Evolutionary conservation across 1,140 invertebrate genomes (phyloP).

Genomic region (Cheumatopsyche charites): DNA sequence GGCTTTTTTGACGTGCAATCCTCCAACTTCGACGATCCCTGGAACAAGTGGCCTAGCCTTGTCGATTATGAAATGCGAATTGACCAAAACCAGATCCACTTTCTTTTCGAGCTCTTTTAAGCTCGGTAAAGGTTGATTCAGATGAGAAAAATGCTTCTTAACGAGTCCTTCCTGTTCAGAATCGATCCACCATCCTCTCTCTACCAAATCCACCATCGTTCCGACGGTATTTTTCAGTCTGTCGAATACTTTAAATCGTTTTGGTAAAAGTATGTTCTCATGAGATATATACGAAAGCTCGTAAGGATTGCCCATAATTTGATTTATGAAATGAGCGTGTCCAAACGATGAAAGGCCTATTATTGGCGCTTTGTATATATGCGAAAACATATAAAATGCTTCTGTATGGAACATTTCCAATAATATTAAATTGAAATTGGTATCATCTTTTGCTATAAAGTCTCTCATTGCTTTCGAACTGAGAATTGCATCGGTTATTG

Average conservation of each 20-base stretch:
- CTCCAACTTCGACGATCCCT: conserved; percentile 64
- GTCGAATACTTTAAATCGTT: conserved; percentile 53
- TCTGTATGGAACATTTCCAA: conserved; percentile 64
- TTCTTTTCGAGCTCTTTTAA: conserved; percentile 50
- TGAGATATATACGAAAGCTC: conserved; percentile 60
- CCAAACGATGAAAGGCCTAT: conserved; percentile 62
- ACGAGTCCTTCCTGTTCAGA: conserved; percentile 46
- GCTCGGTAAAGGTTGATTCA: conserved; percentile 35
- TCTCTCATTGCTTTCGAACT: conserved; percentile 57
- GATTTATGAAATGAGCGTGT: conserved; percentile 63
- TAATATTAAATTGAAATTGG: conserved; percentile 61
- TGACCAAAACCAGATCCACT: conserved; percentile 59
- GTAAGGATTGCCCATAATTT: conserved; percentile 60
- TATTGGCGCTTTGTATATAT: conserved; percentile 63
- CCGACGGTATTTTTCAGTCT: conserved; percentile 54
- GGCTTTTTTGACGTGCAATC: conserved; percentile 58
- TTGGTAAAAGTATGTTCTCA: conserved; percentile 56
- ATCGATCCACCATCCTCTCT: conserved; percentile 49
- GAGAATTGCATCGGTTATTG: conserved; percentile 58
- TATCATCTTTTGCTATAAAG: conserved; percentile 57
- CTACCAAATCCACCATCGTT: conserved; percentile 54
- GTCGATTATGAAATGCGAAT: conserved; percentile 61
- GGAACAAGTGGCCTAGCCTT: conserved; percentile 57
- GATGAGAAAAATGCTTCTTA: conserved; percentile 50
- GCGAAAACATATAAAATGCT: conserved; percentile 61